phyloP scores from a whole-genome alignment of 1,140 invertebrate species.

The Littorina saxatilis region DNA sequence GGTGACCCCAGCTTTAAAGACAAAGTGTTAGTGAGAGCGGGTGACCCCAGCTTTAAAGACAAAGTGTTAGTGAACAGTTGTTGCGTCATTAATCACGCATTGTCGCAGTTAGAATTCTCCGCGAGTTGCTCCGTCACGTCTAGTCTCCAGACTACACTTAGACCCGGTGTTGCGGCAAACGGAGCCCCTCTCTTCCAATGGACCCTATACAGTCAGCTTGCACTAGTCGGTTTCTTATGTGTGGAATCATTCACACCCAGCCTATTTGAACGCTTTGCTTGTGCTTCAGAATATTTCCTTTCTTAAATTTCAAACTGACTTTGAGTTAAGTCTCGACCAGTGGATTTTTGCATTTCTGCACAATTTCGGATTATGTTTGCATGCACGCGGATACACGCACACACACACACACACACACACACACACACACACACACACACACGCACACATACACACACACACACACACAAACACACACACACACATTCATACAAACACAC shows the following conservation, averaged over 20 bases:
- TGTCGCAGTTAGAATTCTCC: too few species aligned
- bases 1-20: background rate
- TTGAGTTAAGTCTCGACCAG: too few species aligned
- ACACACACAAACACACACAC: background rate
- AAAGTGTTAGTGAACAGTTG: constrained; percentile 10
- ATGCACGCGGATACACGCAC: background rate
- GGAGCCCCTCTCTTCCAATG: background rate
- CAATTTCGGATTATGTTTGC: too few species aligned
- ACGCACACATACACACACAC: background rate
- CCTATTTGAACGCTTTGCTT: background rate
- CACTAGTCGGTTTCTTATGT: background rate
- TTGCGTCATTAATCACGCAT: constrained; percentile 6
- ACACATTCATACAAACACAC: background rate
- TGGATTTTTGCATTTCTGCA: too few species aligned
- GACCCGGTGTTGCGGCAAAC: too few species aligned
- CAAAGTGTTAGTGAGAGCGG: too few species aligned
- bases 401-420: background rate
- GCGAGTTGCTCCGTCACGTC: background rate
- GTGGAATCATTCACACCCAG: background rate
- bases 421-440: background rate
- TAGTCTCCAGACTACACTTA: background rate
- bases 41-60: too few species aligned
- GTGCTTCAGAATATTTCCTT: too few species aligned
- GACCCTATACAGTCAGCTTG: background rate
- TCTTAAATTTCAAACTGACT: too few species aligned